phyloP scores from a whole-genome alignment of 2,113 vertebrate genomes.

The Laterallus jamaicensis region DNA sequence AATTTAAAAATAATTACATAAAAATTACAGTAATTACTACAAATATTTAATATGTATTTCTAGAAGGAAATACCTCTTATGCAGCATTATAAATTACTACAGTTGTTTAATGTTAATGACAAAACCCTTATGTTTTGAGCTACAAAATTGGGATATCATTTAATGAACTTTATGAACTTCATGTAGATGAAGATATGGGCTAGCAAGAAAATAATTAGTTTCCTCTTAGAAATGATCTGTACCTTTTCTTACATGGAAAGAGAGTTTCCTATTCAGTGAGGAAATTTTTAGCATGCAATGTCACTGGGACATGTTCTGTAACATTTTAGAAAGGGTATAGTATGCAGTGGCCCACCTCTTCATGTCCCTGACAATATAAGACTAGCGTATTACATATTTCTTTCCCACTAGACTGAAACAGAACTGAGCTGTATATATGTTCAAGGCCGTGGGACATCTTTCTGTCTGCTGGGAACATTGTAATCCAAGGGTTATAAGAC shows the following conservation, averaged over 20 bases:
- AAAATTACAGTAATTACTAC: not conserved
- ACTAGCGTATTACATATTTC: not conserved
- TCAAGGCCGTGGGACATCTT: not conserved
- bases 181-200: not conserved
- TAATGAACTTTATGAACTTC: not conserved
- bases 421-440: not conserved
- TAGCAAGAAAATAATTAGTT: not conserved
- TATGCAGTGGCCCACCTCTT: not conserved
- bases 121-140: not conserved
- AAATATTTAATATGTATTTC: not conserved
- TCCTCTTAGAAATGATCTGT: not conserved
- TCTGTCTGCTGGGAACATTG: constrained; percentile 8
- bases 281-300: not conserved
- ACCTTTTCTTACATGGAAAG: not conserved
- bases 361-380: not conserved
- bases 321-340: constrained; percentile 13
- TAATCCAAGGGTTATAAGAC: not conserved
- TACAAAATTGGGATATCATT: not conserved
- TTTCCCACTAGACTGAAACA: not conserved
- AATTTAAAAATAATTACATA: not conserved
- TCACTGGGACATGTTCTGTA: not conserved
- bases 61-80: not conserved
- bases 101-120: not conserved
- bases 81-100: not conserved
- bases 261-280: not conserved